Conservation (phyloP, 2,113 vertebrate species). For the Menidia beryllina region DNA sequence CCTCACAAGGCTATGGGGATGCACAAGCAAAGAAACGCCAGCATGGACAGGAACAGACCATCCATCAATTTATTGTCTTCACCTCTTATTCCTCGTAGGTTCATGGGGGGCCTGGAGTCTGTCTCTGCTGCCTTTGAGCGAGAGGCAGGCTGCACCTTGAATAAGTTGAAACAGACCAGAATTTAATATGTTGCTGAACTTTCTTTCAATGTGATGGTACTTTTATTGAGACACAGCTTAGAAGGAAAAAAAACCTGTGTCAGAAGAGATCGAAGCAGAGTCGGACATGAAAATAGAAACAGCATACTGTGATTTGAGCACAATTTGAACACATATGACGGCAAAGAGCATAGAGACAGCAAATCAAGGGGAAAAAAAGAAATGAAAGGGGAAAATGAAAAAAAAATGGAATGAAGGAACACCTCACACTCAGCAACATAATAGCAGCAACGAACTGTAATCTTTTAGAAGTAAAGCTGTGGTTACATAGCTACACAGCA, state of each 20-base stretch:
- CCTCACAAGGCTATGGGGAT: slow-evolving; percentile 1
- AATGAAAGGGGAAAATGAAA: background rate
- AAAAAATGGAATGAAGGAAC: background rate
- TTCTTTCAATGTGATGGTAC: too few species aligned
- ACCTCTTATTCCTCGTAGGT: too few species aligned
- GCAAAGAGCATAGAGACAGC: background rate
- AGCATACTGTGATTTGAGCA: background rate
- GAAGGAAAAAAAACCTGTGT: background rate
- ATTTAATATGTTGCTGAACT: too few species aligned
- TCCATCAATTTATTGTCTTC: too few species aligned
- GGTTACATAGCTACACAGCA: background rate
- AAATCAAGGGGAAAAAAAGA: background rate
- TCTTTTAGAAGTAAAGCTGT: background rate
- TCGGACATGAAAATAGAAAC: background rate
- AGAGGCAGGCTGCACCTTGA: too few species aligned
- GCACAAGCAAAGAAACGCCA: background rate
- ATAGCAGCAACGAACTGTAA: background rate
- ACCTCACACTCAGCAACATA: background rate
- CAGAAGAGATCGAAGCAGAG: too few species aligned
- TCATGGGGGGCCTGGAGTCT: too few species aligned
- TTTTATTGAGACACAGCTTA: slow-evolving; percentile 8
- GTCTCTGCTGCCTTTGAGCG: too few species aligned
- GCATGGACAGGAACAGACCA: background rate
- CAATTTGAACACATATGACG: background rate
- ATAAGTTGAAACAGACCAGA: too few species aligned